Percentiles rank a stretch among this genome's conserved stretches.
phyloP scores from a whole-genome alignment of 2,113 vertebrate species.

The Micronycteris hirsuta region DNA sequence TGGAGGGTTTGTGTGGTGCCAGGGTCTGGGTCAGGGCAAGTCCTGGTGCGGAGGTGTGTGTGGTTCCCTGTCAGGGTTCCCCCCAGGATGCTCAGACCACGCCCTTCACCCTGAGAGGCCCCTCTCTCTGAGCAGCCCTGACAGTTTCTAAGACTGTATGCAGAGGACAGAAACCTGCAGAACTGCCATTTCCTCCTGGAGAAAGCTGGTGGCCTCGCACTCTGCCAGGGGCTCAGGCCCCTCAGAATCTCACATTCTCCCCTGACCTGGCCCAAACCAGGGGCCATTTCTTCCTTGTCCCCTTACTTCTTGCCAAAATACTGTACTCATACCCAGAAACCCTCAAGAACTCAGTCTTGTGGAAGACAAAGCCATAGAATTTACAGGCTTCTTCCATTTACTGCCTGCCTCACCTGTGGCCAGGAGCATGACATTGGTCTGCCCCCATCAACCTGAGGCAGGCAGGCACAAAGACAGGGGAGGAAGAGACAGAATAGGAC shows the following conservation, averaged over 20 bases:
- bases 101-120: neutral
- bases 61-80: fast-evolving
- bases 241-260: neutral
- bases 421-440: neutral
- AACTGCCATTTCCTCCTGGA: neutral
- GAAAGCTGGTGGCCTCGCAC: neutral
- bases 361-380: neutral
- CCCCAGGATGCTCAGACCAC: neutral
- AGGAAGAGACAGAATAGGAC: neutral
- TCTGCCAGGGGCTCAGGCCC: neutral
- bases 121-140: neutral
- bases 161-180: neutral
- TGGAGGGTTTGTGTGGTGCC: neutral
- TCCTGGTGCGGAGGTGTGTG: neutral
- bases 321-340: neutral
- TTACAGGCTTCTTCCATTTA: neutral
- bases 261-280: neutral
- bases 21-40: neutral
- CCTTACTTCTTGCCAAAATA: neutral
- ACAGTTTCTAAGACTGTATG: neutral
- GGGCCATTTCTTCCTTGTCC: neutral
- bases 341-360: neutral
- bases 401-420: neutral
- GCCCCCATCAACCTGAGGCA: neutral
- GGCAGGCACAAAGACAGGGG: neutral